These are phyloP conservation scores for Brachyopa scutellaris DNA, from an alignment of 2,888 invertebrate genomes.

Conservation along the genomic window DNA sequence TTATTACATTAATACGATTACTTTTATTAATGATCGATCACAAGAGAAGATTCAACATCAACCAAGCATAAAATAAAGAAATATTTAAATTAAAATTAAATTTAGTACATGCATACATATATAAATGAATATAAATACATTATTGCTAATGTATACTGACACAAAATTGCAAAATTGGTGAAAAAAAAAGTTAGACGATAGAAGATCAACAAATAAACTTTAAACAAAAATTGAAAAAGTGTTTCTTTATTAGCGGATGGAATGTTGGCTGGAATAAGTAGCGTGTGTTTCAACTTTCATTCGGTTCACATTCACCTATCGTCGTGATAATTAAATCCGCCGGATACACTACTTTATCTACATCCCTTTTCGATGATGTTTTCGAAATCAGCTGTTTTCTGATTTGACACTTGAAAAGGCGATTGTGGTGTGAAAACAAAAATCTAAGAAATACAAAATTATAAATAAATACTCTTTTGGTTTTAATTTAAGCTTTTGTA, in stretches of 20 bases:
- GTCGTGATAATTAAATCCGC: too few species aligned
- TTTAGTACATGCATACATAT: constrained; percentile 49
- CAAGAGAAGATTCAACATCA: constrained; percentile 54
- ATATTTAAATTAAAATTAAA: constrained; percentile 38
- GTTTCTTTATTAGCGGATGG: background rate
- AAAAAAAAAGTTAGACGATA: constrained; percentile 49
- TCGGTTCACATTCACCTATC: too few species aligned
- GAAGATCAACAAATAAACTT: constrained; percentile 65
- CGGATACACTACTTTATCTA: too few species aligned
- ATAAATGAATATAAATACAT: constrained; percentile 38
- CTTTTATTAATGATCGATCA: constrained; percentile 47
- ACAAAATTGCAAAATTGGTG: constrained; percentile 25
- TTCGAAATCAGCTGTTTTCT: too few species aligned
- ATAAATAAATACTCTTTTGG: too few species aligned
- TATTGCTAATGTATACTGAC: constrained; percentile 49
- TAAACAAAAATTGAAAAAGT: constrained; percentile 49
- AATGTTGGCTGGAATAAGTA: too few species aligned
- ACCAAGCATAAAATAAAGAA: constrained; percentile 21
- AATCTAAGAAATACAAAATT: too few species aligned
- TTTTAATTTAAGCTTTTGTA: too few species aligned
- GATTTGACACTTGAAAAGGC: too few species aligned
- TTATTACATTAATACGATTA: constrained; percentile 45
- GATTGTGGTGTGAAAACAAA: too few species aligned
- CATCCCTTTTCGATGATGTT: too few species aligned
- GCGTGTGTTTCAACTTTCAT: too few species aligned